Evolutionary conservation across 2,113 vertebrate species (phyloP).

Genomic region (Burhinus bistriatus): DNA sequence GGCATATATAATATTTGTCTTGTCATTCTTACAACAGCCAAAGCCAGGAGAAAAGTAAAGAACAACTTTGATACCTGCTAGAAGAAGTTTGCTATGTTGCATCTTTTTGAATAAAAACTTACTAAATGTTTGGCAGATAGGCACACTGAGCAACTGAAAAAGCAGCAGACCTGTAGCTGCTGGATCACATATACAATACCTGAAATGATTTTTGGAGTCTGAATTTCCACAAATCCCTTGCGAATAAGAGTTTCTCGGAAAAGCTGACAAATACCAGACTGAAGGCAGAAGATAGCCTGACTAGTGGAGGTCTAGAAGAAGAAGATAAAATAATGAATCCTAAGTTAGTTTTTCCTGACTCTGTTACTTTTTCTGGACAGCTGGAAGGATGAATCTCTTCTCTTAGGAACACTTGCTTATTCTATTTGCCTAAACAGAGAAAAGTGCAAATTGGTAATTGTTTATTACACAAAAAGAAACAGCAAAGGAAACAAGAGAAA

Average conservation of each 20-base stretch:
- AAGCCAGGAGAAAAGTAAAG: background rate
- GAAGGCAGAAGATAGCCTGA: constrained; percentile 91
- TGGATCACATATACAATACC: constrained; percentile 73
- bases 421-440: background rate
- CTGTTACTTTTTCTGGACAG: background rate
- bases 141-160: background rate
- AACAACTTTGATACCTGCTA: background rate
- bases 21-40: background rate
- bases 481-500: background rate
- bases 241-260: constrained; percentile 91
- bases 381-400: background rate
- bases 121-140: background rate
- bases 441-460: background rate
- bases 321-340: constrained; percentile 37
- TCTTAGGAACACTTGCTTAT: background rate
- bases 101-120: background rate
- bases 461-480: background rate
- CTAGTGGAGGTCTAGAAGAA: constrained; percentile 91
- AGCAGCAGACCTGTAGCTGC: background rate
- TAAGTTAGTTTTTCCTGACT: constrained; percentile 4
- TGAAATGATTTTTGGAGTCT: constrained; percentile 98
- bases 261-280: constrained; percentile 92
- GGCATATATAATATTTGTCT: background rate
- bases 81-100: background rate
- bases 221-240: constrained; percentile 97